Evolutionary conservation across 2,113 vertebrate species (phyloP), one percentile per base, ranked within the genome.

Genomic region (Megaceryle torquata): DNA sequence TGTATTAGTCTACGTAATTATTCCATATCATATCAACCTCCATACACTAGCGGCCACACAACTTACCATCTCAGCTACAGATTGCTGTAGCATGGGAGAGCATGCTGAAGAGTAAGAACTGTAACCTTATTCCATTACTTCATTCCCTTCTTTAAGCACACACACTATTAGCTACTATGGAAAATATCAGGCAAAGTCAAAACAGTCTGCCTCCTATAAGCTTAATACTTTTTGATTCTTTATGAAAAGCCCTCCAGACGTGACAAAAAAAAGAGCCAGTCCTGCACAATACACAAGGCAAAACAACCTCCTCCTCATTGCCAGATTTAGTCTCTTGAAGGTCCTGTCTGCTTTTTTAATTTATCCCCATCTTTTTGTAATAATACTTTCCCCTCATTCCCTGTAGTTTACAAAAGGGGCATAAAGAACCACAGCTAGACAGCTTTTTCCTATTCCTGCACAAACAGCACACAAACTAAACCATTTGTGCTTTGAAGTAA

Each of bases 101-200:
- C 25, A 11, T 5, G 20, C 56, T 60, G 43, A 6, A 89, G 41
- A 37, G 4, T 12, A 51, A 74, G 46, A 75, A 75, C 48, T 69
- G 35, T 54, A 90, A 18, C n/a, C 46, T 67, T 74, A 74, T 51
- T 87, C 82, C 82, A 87, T 76, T 89, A 86, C 68, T 90, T 93
- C 79, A 93, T 46, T 46, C 37, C 17, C 57, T 64, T 53, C 57
- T 64, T 53, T 74, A 71, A 68, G 71, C 68, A 48, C 57, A 29
- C 46, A 78, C 14, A 1, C 18, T 46, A 61, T 43, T 60, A 71
- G 16, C 60, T 75, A n/a, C 50, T 68, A 70, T 5, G 68, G 82
- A 88, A 96, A 93, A 83, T 16, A 70, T 28, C 56, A 74, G 44
- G 39, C 68, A 28, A 74, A 86, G 20, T 35, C 48, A 84, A 81